Evolutionary conservation across 2,113 vertebrate genomes (phyloP).

Genomic region (Tachycineta bicolor): DNA sequence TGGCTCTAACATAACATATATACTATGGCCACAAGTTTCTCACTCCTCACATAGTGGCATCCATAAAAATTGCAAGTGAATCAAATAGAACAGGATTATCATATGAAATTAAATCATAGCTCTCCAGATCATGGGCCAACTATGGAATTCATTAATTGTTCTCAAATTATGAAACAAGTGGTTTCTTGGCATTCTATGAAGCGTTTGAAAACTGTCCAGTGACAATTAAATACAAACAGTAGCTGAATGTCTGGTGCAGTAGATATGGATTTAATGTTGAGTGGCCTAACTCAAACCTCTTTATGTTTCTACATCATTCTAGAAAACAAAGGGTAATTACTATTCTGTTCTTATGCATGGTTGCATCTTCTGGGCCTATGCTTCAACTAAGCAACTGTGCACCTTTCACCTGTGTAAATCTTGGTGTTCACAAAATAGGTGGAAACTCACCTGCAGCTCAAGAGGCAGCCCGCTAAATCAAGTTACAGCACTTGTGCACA

Average conservation of each 20-base stretch:
- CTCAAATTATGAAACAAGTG: not conserved
- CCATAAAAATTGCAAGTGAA: not conserved
- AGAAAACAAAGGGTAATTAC: not conserved
- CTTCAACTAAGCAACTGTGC: not conserved
- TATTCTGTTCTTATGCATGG: not conserved
- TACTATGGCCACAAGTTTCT: not conserved
- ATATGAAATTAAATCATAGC: not conserved
- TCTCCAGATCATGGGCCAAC: not conserved
- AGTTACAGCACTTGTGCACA: not conserved
- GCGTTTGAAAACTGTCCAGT: not conserved
- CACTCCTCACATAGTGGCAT: not conserved
- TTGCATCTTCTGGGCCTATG: not conserved
- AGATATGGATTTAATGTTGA: not conserved
- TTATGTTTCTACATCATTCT: not conserved
- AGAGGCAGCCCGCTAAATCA: not conserved
- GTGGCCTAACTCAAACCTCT: not conserved
- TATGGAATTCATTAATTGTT: not conserved
- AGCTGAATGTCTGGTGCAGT: not conserved
- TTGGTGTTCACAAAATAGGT: not conserved
- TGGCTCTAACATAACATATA: not conserved
- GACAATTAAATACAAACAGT: not conserved
- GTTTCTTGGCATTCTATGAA: not conserved
- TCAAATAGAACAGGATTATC: not conserved
- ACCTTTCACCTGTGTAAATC: accelerated
- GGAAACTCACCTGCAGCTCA: not conserved